These are phyloP conservation scores for Lepidocyrtinus sp. DNA, from an alignment of 2,888 invertebrate species.

Conservation along the genomic window DNA sequence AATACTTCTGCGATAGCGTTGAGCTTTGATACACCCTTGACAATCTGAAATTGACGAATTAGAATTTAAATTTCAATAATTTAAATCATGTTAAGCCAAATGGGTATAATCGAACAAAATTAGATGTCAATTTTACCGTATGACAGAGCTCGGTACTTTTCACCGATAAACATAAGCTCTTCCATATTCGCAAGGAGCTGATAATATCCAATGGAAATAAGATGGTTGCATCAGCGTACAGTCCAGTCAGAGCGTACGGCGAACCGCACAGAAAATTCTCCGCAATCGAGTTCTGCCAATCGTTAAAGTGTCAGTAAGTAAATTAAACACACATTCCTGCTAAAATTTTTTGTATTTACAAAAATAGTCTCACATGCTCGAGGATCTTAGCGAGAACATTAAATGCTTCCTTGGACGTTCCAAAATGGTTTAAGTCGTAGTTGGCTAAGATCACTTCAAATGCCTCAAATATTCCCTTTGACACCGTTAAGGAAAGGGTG, in stretches of 20 bases:
- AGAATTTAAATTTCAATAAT: too few relatives aligned
- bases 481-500: slow-evolving; percentile 25
- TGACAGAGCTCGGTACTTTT: slow-evolving; percentile 29
- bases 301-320: background rate
- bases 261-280: slow-evolving; percentile 46
- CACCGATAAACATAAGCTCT: slow-evolving; percentile 47
- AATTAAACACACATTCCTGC: too few relatives aligned
- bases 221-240: slow-evolving; percentile 45
- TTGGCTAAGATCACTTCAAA: slow-evolving; percentile 37
- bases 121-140: slow-evolving; percentile 26
- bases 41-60: too few relatives aligned
- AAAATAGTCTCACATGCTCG: slow-evolving; percentile 34
- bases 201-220: slow-evolving; percentile 37
- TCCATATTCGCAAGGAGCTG: slow-evolving; percentile 36
- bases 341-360: background rate
- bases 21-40: slow-evolving; percentile 40
- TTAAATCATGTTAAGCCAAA: too few relatives aligned
- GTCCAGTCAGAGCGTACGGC: slow-evolving; percentile 34
- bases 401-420: slow-evolving; percentile 36
- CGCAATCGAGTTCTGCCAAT: slow-evolving; percentile 34
- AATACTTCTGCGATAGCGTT: slow-evolving; percentile 47
- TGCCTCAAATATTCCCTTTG: slow-evolving; percentile 37
- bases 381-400: slow-evolving; percentile 42
- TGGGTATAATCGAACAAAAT: background rate
- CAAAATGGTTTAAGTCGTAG: slow-evolving; percentile 45